A percentile compares a stretch with the other conserved stretches of the same genome.
These are phyloP conservation scores for Drosophila ironensis DNA, from an alignment of 1,140 invertebrate species.

Conservation along the genomic window DNA sequence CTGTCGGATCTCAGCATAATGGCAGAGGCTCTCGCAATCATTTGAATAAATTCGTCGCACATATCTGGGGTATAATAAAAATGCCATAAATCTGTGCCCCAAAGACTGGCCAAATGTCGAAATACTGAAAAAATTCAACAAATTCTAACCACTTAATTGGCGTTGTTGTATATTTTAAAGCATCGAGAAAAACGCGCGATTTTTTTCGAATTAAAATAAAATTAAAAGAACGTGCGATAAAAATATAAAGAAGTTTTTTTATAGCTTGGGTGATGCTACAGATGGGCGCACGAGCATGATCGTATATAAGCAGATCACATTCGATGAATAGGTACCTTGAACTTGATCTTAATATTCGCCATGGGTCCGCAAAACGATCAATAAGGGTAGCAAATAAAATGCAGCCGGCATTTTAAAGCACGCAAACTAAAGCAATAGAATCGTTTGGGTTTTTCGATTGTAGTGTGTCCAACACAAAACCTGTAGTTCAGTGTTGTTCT, in stretches of 20 bases:
- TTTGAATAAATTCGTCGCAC: constrained; percentile 58
- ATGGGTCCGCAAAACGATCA: too few species aligned
- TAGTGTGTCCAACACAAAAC: too few species aligned
- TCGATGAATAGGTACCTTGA: not conserved
- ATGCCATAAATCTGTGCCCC: constrained; percentile 48
- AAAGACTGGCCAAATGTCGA: constrained; percentile 33
- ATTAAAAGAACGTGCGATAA: constrained; percentile 11
- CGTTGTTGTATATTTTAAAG: constrained; percentile 6
- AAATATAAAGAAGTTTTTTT: constrained; percentile 2
- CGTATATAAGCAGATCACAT: constrained; percentile 3
- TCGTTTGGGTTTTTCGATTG: too few species aligned
- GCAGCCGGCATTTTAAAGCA: too few species aligned
- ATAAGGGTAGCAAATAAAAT: too few species aligned
- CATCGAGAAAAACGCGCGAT: constrained; percentile 2
- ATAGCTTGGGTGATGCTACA: not conserved
- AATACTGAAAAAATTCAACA: constrained; percentile 1
- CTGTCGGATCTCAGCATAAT: not conserved
- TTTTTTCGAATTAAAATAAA: constrained; percentile 24
- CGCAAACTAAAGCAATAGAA: too few species aligned
- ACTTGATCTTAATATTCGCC: constrained; percentile 16
- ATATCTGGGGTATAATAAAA: constrained; percentile 49
- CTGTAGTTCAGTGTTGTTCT: too few species aligned
- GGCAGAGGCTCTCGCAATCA: constrained; percentile 1
- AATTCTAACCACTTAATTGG: constrained; percentile 30
- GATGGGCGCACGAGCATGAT: not conserved